Evolutionary conservation across 2,888 invertebrate species (phyloP).

Genomic region (Brachylomia viminalis): DNA sequence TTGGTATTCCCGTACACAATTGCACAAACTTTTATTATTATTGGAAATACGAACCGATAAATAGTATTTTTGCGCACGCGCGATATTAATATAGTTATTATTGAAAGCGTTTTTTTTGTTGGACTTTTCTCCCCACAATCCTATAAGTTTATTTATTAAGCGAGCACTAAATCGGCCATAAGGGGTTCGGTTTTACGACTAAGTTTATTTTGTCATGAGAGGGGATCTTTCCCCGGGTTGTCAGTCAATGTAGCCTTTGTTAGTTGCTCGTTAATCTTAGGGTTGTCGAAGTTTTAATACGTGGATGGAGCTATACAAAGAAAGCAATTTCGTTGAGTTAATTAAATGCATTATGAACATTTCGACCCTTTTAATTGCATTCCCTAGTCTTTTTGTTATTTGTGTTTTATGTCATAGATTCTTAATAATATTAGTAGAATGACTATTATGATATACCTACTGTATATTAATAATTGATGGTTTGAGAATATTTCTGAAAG

Average conservation of each 20-base stretch:
- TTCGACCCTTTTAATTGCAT: conserved; percentile 3
- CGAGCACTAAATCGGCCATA: conserved; percentile 83
- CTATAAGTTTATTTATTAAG: conserved; percentile 88
- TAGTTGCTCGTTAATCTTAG: conserved; percentile 72
- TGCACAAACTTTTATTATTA: conserved; percentile 81
- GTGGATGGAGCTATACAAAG: conserved; percentile 12
- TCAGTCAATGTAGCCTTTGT: conserved; percentile 83
- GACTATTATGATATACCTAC: not conserved
- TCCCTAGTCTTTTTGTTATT: not conserved
- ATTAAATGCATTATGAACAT: not conserved
- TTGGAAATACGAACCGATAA: conserved; percentile 78
- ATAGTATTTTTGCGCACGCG: conserved; percentile 79
- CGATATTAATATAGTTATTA: conserved; percentile 84
- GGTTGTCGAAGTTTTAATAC: conserved; percentile 73
- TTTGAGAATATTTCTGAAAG: not conserved
- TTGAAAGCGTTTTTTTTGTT: conserved; percentile 73
- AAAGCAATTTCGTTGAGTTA: conserved; percentile 40
- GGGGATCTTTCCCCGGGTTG: conserved; percentile 79
- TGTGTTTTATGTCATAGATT: too few relatives aligned
- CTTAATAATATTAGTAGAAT: not conserved
- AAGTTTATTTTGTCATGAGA: conserved; percentile 82
- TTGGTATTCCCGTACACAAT: conserved; percentile 70
- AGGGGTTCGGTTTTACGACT: conserved; percentile 85
- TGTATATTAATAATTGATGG: not conserved
- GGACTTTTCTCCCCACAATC: conserved; percentile 79